Evolutionary conservation across 2,888 invertebrate species (phyloP).

Genomic region (Anoncus sp.): DNA sequence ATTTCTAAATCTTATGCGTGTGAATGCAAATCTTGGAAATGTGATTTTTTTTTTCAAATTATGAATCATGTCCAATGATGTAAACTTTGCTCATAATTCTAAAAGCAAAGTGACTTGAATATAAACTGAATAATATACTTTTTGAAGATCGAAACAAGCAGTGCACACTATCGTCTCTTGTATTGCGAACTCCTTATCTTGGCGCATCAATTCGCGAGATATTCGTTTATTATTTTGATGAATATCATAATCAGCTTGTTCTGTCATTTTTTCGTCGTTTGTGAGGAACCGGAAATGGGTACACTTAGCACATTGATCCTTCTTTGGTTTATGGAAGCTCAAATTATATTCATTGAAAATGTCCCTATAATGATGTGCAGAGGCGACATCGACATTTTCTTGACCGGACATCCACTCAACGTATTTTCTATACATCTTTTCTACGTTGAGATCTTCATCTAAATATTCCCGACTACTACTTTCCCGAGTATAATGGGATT

Average conservation of each 20-base stretch:
- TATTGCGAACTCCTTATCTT: conserved; percentile 15
- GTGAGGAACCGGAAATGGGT: conserved; percentile 15
- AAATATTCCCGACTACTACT: conserved; percentile 48
- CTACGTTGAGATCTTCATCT: conserved; percentile 26
- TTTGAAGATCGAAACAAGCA: conserved; percentile 24
- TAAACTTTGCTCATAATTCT: neutral
- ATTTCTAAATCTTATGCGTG: too few relatives aligned
- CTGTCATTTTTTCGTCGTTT: neutral
- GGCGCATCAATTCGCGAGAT: conserved; percentile 17
- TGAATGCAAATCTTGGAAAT: too few relatives aligned
- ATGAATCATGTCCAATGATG: neutral
- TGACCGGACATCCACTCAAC: conserved; percentile 29
- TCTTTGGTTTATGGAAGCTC: conserved; percentile 19
- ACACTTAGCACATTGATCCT: conserved; percentile 15
- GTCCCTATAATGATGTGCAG: conserved; percentile 21
- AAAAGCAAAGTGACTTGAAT: neutral
- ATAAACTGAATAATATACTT: conserved; percentile 16
- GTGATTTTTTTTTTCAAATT: too few relatives aligned
- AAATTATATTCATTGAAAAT: conserved; percentile 12
- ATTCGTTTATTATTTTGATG: conserved; percentile 16
- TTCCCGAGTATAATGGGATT: conserved; percentile 44
- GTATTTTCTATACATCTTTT: conserved; percentile 38
- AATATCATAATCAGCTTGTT: conserved; percentile 2
- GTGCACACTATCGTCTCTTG: conserved; percentile 1
- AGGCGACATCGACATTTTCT: conserved; percentile 4